These are phyloP conservation scores for Larimichthys crocea DNA, from an alignment of 2,113 vertebrate genomes.

Conservation along the genomic window DNA sequence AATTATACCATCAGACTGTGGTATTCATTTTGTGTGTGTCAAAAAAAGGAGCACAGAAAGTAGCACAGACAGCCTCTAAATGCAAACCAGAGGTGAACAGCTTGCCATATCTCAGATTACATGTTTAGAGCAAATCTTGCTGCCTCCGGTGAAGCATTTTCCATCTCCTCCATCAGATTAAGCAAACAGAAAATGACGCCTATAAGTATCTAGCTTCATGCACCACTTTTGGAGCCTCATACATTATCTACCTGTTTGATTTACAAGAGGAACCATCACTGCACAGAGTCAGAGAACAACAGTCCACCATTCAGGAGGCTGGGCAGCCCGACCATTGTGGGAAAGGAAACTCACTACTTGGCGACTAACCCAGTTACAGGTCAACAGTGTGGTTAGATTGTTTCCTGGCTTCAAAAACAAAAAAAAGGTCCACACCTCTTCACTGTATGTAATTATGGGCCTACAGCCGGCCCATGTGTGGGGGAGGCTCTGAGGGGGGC, in stretches of 20 bases:
- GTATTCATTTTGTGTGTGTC: slow-evolving; percentile 33
- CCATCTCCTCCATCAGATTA: slow-evolving; percentile 28
- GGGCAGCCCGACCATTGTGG: slow-evolving; percentile 35
- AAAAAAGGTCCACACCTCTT: slow-evolving; percentile 50
- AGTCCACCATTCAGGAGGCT: slow-evolving; percentile 11
- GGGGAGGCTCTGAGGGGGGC: slow-evolving; percentile 26
- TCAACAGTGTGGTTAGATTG: slow-evolving; percentile 65
- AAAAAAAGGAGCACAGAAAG: slow-evolving; percentile 15
- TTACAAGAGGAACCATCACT: not conserved
- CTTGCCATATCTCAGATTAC: slow-evolving; percentile 48
- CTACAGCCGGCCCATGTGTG: slow-evolving; percentile 7
- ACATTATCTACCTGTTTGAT: slow-evolving; percentile 26
- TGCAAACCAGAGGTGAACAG: slow-evolving; percentile 55
- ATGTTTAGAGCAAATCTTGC: slow-evolving; percentile 38
- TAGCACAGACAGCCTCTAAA: slow-evolving; percentile 24
- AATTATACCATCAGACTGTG: slow-evolving; percentile 41
- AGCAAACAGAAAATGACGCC: slow-evolving; percentile 30
- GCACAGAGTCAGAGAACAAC: slow-evolving; percentile 18
- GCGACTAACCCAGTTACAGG: slow-evolving; percentile 49
- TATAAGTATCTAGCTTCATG: slow-evolving; percentile 11
- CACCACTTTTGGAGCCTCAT: not conserved
- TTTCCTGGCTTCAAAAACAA: slow-evolving; percentile 59
- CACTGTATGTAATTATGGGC: slow-evolving; percentile 40
- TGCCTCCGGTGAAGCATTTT: slow-evolving; percentile 30
- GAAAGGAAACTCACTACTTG: slow-evolving; percentile 62